These are phyloP conservation scores for Tetranychus cinnabarinus DNA, from an alignment of 1,140 invertebrate genomes.

Conservation along the genomic window DNA sequence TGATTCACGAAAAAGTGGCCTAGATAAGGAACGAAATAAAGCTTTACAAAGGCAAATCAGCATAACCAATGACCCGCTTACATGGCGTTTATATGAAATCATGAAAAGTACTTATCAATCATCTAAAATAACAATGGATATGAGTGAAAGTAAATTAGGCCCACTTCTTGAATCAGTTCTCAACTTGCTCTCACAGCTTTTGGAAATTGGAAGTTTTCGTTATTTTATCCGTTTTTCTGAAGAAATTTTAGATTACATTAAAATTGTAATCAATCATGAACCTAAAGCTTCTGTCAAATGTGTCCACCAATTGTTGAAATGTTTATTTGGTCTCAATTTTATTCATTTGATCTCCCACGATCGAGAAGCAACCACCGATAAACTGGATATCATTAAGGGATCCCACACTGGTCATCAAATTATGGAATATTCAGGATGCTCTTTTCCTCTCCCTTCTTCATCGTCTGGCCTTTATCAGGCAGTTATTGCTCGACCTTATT, in stretches of 20 bases:
- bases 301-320: conserved; percentile 54
- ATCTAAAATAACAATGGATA: conserved; percentile 1
- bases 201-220: conserved; percentile 43
- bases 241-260: conserved; percentile 51
- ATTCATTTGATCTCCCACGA: conserved; percentile 32
- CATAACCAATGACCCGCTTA: background rate
- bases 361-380: background rate
- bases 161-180: conserved; percentile 38
- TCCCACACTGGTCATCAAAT: conserved; percentile 6
- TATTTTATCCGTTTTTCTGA: conserved; percentile 50
- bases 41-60: background rate
- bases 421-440: background rate
- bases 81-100: background rate
- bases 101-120: conserved; percentile 1
- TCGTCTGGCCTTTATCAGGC: conserved; percentile 23
- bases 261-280: conserved; percentile 40
- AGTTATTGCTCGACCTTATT: conserved; percentile 23
- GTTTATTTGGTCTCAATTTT: conserved; percentile 54
- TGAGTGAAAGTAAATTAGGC: conserved; percentile 38
- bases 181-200: conserved; percentile 40
- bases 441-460: conserved; percentile 1
- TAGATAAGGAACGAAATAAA: conserved; percentile 1
- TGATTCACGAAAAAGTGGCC: background rate
- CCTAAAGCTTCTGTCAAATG: conserved; percentile 43
- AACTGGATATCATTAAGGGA: background rate